These are phyloP conservation scores for Catostylus mosaicus DNA, from an alignment of 30 jellyfish, hydroid and myxozoan genomes.

Conservation along the genomic window DNA sequence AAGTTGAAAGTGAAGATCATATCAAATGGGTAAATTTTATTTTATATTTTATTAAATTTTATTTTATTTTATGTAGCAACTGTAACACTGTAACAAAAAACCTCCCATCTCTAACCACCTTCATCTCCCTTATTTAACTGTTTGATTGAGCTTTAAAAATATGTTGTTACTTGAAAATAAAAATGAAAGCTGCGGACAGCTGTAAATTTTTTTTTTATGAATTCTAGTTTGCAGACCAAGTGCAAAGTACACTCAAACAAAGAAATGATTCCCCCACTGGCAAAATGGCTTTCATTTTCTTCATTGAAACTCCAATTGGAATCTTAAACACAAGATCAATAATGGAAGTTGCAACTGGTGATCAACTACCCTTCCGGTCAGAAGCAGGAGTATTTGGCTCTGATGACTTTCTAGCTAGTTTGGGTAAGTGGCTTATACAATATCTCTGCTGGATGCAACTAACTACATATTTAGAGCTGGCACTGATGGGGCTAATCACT, in stretches of 20 bases:
- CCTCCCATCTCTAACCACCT: too few species aligned
- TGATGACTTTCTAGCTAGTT: slow-evolving; percentile 89
- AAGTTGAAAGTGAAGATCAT: slow-evolving; percentile 76
- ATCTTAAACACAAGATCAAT: slow-evolving; percentile 73
- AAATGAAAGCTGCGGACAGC: background rate
- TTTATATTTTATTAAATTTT: background rate
- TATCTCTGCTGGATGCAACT: too few species aligned
- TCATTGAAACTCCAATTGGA: slow-evolving; percentile 90
- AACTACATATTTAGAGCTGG: too few species aligned
- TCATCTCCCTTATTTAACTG: too few species aligned
- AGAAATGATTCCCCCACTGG: background rate
- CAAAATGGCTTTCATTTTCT: slow-evolving; percentile 58
- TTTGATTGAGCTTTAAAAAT: too few species aligned
- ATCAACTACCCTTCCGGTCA: slow-evolving; percentile 52
- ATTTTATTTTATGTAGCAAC: too few species aligned
- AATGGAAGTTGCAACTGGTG: slow-evolving; percentile 64
- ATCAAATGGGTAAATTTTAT: slow-evolving; percentile 72
- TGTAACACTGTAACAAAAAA: too few species aligned
- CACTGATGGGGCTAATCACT: too few species aligned
- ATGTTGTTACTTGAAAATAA: background rate
- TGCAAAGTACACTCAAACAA: background rate
- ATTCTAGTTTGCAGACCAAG: slow-evolving; percentile 56
- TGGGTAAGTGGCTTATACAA: slow-evolving; percentile 90
- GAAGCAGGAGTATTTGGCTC: slow-evolving; percentile 95
- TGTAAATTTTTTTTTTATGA: too few species aligned